Evolutionary conservation across 2,113 vertebrate genomes (phyloP).

Genomic region (Enhydra lutris): DNA sequence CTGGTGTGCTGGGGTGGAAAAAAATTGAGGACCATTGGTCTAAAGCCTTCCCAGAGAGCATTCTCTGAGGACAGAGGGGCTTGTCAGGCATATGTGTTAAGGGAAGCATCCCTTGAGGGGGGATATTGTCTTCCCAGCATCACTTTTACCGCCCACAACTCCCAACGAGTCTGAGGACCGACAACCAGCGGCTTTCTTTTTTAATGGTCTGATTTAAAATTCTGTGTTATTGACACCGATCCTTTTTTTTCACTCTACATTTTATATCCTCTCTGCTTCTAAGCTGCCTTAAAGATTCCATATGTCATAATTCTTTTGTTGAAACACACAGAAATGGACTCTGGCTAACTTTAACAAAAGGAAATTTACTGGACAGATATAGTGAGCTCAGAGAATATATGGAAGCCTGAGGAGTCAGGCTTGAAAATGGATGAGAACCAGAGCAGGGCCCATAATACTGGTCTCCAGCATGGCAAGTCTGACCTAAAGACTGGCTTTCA

Average conservation of each 20-base stretch:
- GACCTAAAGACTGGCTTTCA: background rate
- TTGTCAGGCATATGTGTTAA: background rate
- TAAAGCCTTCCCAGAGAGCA: background rate
- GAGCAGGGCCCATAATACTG: background rate
- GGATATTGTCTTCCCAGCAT: background rate
- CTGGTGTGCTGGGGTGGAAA: background rate
- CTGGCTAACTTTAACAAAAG: background rate
- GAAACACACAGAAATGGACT: background rate
- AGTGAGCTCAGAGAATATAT: background rate
- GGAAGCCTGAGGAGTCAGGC: background rate
- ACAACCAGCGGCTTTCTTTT: background rate
- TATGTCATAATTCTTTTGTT: slow-evolving; percentile 10
- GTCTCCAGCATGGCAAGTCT: background rate
- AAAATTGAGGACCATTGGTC: background rate
- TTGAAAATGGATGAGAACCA: background rate
- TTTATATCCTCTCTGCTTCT: slow-evolving; percentile 35
- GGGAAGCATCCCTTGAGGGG: background rate
- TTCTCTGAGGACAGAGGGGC: background rate
- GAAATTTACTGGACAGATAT: slow-evolving; percentile 1
- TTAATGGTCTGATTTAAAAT: slow-evolving; percentile 37
- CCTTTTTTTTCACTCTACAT: background rate
- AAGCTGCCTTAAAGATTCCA: slow-evolving; percentile 13
- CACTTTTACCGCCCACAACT: background rate
- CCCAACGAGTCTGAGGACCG: background rate
- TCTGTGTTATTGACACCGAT: slow-evolving; percentile 2